These are phyloP conservation scores for Opisthograptis luteolata DNA, from an alignment of 2,888 invertebrate genomes.

Conservation along the genomic window DNA sequence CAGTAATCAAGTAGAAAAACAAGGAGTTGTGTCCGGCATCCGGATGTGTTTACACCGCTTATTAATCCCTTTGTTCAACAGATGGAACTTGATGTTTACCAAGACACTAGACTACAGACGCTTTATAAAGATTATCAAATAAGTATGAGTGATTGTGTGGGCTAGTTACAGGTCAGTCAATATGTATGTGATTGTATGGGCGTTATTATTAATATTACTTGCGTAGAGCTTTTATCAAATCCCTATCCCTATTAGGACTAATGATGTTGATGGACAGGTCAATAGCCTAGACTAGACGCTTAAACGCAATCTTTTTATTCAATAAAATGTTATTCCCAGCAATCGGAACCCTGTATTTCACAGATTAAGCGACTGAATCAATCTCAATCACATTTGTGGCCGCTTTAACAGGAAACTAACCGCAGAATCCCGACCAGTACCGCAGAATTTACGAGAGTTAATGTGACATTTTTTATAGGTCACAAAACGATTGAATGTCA, in stretches of 20 bases:
- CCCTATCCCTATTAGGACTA: no score
- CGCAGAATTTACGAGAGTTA: neutral
- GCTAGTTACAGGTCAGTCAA: no score
- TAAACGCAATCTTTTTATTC: no score
- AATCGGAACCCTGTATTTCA: neutral
- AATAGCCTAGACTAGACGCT: no score
- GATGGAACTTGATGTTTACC: neutral
- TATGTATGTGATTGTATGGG: no score
- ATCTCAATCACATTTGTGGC: slow-evolving; percentile 3
- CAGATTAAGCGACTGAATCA: neutral
- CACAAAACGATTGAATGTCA: no score
- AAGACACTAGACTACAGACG: neutral
- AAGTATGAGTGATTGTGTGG: no score
- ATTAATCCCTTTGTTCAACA: slow-evolving; percentile 41
- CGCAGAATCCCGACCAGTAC: neutral
- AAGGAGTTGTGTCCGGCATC: slow-evolving; percentile 46
- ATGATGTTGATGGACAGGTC: no score
- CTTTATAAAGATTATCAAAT: no score
- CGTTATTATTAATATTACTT: no score
- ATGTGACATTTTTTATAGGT: no score
- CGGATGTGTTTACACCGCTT: slow-evolving; percentile 24
- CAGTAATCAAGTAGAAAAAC: slow-evolving; percentile 64
- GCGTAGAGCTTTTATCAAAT: no score
- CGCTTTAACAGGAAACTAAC: neutral
- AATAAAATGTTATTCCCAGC: neutral